These are phyloP conservation scores for Pterocles burchelli DNA, from an alignment of 2,113 vertebrate genomes.

Conservation along the genomic window DNA sequence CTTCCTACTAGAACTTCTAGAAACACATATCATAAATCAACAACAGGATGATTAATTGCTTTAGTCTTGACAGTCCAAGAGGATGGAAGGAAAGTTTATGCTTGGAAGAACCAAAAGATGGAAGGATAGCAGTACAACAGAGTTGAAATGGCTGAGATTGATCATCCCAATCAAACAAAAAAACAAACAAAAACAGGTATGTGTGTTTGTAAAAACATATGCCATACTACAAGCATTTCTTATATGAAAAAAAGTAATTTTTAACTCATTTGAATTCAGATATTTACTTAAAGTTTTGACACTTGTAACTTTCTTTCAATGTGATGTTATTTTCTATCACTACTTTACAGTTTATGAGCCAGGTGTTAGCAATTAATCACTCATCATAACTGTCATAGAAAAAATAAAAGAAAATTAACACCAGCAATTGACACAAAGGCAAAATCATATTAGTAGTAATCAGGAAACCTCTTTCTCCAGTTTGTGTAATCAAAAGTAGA, in stretches of 20 bases:
- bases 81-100: background rate
- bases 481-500: constrained; percentile 35
- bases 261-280: background rate
- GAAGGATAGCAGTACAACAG: background rate
- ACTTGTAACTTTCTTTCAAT: background rate
- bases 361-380: constrained; percentile 39
- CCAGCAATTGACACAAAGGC: constrained; percentile 40
- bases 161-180: background rate
- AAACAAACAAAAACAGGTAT: background rate
- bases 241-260: background rate
- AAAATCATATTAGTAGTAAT: constrained; percentile 42
- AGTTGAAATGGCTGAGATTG: background rate
- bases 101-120: background rate
- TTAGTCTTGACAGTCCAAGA: background rate
- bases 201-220: background rate
- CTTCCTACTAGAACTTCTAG: background rate
- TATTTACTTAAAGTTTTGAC: background rate
- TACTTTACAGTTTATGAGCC: background rate
- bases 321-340: background rate
- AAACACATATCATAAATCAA: background rate
- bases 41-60: background rate
- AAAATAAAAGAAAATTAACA: constrained; percentile 21
- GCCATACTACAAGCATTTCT: background rate
- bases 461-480: background rate
- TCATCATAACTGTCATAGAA: constrained; percentile 15